Base-by-base conservation (phyloP, 2,797 vertebrate genomes). In the Telmatherina bonti region DNA sequence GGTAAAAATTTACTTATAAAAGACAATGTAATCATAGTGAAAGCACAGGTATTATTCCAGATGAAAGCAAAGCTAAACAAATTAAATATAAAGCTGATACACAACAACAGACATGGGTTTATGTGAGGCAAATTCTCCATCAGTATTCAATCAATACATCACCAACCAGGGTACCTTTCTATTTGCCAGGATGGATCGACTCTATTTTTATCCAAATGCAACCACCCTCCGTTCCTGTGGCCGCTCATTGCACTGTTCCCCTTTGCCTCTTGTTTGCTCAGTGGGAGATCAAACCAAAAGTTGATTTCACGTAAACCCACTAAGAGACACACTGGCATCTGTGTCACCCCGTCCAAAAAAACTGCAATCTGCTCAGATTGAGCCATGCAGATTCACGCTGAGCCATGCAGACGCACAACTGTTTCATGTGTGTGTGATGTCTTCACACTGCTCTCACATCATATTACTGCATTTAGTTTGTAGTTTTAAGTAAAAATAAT, bases 81-180 rank as follows among this genome's bases (percentile, higher is more conserved):
- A 86, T 84, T 62, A 82, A 88, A 86, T 70, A 85, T 84, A 62
- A 88, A 54, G 56, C 76, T 73, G 69, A 79, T 58, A 31, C 38
- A 60, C 38, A 57, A 67, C 26, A 70, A 74, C 62, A 73, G 41
- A 53, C 38, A 53, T 30, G 62, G 67, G 11, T 55, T 30, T 49
- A 71, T 3, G 59, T 13, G 65, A 57, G 2, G 65, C 49, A 66
- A 41, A 54, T 41, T 36, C 58, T 70, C 16, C 6, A 7, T 33
- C 4, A 16, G 38, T 31, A 36, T 16, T 29, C 38, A 71, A 29
- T 22, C 18, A 63, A 18, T 22, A 26, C 16, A 71, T 16, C 58
- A 8, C 15, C 64, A 68, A 18, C 11, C 33, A 36, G 27, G 45
- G 45, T n/a, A 47, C 24, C 20, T 63, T 18, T 55, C 15, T 20